Evolutionary conservation across 2,113 vertebrate species (phyloP).

Genomic region (Strigops habroptila): DNA sequence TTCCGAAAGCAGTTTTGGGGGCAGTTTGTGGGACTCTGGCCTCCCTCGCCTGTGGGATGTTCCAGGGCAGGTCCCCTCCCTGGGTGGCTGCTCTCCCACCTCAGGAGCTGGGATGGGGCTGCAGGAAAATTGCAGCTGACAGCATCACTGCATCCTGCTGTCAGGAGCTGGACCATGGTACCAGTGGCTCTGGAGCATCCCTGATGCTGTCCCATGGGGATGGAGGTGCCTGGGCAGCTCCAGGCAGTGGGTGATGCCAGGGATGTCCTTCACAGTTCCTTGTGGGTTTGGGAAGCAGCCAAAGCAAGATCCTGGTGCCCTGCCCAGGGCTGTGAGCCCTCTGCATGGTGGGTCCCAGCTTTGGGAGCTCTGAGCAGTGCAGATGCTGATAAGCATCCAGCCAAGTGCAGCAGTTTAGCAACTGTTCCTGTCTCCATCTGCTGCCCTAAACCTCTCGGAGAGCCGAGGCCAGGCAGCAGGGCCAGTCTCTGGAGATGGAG

Average conservation of each 20-base stretch:
- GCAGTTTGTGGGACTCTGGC: neutral
- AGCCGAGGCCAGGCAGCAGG: neutral
- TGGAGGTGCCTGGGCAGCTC: neutral
- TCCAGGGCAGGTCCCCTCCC: neutral
- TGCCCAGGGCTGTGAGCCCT: neutral
- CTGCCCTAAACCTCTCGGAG: neutral
- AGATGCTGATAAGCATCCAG: neutral
- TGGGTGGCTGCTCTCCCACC: neutral
- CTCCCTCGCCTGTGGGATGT: rapidly evolving
- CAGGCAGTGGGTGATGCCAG: no score
- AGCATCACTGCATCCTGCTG: neutral
- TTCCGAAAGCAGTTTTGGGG: slow-evolving; percentile 28
- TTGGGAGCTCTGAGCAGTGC: neutral
- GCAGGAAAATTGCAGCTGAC: rapidly evolving
- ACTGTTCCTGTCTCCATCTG: rapidly evolving
- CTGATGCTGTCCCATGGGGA: rapidly evolving
- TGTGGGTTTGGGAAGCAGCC: neutral
- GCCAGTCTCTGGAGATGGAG: neutral
- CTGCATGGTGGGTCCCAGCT: neutral
- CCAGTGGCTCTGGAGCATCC: rapidly evolving
- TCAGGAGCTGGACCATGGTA: neutral
- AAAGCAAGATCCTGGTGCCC: neutral
- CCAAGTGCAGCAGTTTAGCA: neutral
- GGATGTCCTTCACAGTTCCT: neutral
- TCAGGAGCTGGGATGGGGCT: neutral